Percentiles rank a stretch among this genome's conserved stretches.
These are phyloP conservation scores for Erebia aethiops DNA, from an alignment of 2,888 invertebrate species.

Conservation along the genomic window DNA sequence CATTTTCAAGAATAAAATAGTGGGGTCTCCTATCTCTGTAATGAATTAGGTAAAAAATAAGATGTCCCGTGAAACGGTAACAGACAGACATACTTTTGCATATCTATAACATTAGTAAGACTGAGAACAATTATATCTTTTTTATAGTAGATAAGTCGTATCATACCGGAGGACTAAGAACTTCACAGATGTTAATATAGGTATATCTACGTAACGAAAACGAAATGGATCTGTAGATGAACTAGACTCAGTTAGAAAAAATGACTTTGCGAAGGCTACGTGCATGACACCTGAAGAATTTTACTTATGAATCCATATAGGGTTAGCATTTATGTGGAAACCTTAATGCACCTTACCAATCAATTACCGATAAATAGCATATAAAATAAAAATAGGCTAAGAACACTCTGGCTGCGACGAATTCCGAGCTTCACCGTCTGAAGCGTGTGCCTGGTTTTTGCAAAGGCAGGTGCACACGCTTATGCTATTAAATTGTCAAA, in stretches of 20 bases:
- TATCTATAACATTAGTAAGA: too few relatives aligned
- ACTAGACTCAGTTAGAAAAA: conserved; percentile 16
- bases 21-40: too few relatives aligned
- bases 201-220: background rate
- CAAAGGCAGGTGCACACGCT: conserved; percentile 77
- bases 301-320: conserved; percentile 39
- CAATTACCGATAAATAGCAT: conserved; percentile 80
- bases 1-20: too few relatives aligned
- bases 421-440: conserved; percentile 77
- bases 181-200: background rate
- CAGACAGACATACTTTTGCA: too few relatives aligned
- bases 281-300: conserved; percentile 39
- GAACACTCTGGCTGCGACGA: conserved; percentile 71
- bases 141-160: too few relatives aligned
- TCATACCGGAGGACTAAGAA: background rate
- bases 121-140: too few relatives aligned
- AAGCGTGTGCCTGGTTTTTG: conserved; percentile 81
- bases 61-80: too few relatives aligned
- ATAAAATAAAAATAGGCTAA: conserved; percentile 76
- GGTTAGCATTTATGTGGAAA: conserved; percentile 45
- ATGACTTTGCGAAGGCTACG: conserved; percentile 23
- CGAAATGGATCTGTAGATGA: background rate
- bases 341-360: conserved; percentile 77
- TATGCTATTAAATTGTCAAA: conserved; percentile 83
- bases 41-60: too few relatives aligned